Evolutionary conservation across 2,113 vertebrate genomes (phyloP).

Genomic region (Corythaixoides concolor): DNA sequence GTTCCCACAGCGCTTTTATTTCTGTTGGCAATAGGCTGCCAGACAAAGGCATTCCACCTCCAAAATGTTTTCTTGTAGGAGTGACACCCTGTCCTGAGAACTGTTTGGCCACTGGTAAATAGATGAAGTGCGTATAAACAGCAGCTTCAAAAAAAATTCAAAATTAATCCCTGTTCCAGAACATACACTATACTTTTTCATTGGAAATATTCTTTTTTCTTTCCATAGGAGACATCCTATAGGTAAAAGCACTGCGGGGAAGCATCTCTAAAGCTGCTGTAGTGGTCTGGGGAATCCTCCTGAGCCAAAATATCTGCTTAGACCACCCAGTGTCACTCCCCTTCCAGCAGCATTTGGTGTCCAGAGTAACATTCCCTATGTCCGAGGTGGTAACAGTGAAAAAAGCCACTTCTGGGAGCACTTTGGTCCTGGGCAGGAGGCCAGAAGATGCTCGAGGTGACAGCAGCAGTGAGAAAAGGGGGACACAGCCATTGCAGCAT

Average conservation of each 20-base stretch:
- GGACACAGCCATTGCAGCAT: accelerated
- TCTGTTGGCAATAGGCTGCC: background rate
- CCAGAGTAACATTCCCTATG: background rate
- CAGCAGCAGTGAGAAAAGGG: background rate
- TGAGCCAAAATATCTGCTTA: background rate
- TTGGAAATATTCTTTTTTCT: background rate
- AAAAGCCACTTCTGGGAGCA: background rate
- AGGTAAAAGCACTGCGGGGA: background rate
- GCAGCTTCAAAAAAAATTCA: background rate
- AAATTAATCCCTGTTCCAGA: background rate
- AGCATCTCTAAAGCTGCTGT: background rate
- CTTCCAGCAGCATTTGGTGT: background rate
- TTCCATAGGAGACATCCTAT: background rate
- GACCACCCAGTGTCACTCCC: background rate
- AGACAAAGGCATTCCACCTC: background rate
- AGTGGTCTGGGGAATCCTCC: background rate
- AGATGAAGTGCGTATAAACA: background rate
- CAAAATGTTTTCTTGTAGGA: background rate
- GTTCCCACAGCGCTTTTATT: background rate
- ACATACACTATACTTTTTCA: background rate
- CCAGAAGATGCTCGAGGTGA: background rate
- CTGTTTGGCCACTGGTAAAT: background rate
- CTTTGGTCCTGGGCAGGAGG: background rate
- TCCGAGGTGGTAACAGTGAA: background rate
- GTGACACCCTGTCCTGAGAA: background rate